Base-by-base conservation (phyloP, 1,140 invertebrate species). In the Pinna nobilis region DNA sequence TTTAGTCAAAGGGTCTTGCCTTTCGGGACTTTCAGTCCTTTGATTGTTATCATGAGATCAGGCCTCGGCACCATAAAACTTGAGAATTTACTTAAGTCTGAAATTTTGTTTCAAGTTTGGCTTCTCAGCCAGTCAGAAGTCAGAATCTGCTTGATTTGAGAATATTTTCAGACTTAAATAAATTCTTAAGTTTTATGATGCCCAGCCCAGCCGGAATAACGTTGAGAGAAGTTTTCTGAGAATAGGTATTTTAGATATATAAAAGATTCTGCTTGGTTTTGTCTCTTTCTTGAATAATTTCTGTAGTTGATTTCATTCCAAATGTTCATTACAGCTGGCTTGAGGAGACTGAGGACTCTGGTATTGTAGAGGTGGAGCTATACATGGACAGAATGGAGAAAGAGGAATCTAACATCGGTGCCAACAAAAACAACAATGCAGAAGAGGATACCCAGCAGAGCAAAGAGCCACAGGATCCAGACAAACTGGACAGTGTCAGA, bases 341-440 rank as follows among this genome's bases (percentile, higher is more conserved):
- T 47, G 50, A 49, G 41, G 64, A 73, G 55, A 57, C 66, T 53
- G 67, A 63, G 39, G 69, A 71, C 32, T 60, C 51, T 39, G 59
- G 64, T 30, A 35, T 60, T 23, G 66, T 61, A 15, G 76, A 72
- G 33, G 20, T 70, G 15, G 65, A 73, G 61, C 44, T 70, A 6
- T 73, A 75, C 23, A 70, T 75, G 67, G 73, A 75, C 32, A 39
- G 73, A 30, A 53, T 75, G 41, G 73, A 75, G 50, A 69, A 70
- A 32, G 73, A 70, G 28, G 53, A 75, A n/a, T 20, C 32, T 3
- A 53, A 61, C 28, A 28, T 59, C 20, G n/a, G n/a, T n/a, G 49
- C 53, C 15, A 68, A 39, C 18, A 28, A 53, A 68, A 39, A 55
- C 50, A 32, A 37, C 2, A 57, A 20, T n/a, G 30, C 23, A 51